phyloP scores from a whole-genome alignment of 1,140 invertebrate genomes.

The Brachionus paranguensis region DNA sequence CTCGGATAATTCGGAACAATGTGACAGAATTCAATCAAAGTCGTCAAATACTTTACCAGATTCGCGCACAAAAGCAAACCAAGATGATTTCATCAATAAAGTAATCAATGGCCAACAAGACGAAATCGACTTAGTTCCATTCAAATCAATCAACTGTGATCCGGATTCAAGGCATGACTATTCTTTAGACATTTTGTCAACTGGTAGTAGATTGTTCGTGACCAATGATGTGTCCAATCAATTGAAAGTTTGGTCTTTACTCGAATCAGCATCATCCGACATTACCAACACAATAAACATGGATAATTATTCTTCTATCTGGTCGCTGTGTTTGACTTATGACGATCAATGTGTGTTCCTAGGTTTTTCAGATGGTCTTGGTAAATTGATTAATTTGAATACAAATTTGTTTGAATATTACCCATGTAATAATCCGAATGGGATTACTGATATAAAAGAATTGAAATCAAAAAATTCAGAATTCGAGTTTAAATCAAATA shows the following conservation, averaged over 20 bases:
- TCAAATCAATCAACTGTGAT: neutral
- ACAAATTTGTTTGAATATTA: neutral
- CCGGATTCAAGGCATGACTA: neutral
- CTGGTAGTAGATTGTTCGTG: neutral
- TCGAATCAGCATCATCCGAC: neutral
- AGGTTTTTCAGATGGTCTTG: neutral
- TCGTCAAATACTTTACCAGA: neutral
- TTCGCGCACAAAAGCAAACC: neutral
- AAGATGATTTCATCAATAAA: conserved; percentile 27
- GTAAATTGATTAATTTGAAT: neutral
- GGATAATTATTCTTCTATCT: neutral
- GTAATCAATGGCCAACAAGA: neutral
- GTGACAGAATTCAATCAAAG: neutral
- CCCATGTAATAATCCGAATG: neutral
- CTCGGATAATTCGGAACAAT: neutral
- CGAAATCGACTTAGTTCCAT: conserved; percentile 11
- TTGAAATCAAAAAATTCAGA: neutral
- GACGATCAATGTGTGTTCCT: neutral
- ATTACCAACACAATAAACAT: neutral
- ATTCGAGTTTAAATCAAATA: neutral
- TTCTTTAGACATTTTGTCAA: conserved; percentile 6
- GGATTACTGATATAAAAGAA: neutral
- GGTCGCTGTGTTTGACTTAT: neutral
- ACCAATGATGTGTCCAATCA: conserved; percentile 21
- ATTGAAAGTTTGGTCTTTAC: conserved; percentile 15